Base-by-base conservation (phyloP, 2,797 vertebrate species). In the Vespertilio murinus region DNA sequence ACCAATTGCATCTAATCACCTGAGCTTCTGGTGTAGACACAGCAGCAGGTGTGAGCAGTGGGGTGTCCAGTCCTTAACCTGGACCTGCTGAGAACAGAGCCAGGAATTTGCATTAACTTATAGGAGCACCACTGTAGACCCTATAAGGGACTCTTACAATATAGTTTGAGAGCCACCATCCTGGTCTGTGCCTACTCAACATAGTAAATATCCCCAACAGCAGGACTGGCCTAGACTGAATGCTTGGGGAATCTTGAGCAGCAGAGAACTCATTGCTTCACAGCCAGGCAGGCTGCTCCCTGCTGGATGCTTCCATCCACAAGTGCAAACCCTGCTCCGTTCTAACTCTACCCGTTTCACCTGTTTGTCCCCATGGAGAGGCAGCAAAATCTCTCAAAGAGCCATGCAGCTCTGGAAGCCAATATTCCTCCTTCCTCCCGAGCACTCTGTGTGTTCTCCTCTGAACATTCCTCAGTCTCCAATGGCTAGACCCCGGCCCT, bases 381-480 rank as follows among this genome's bases (percentile, higher is more conserved):
- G 14, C n/a, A 30, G 23, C 35, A 18, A 81, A 23, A 16, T 73
- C 74, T 90, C 79, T 28, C 81, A 30, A 20, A 56, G 35, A 70
- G 56, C 47, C 84, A 25, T 0, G 22, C 17, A 42, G 47, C 56
- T 69, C 45, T 23, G 8, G 65, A 35, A 18, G 33, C 23, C 7
- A 4, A 17, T 35, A 30, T 28, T n/a, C 16, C 33, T 9, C 2
- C 20, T 54, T 49, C 11, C 17, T 47, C 7, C n/a, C 73, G 17
- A 40, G 74, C 0, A 0, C 2, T n/a, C 47, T 8, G 1, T 0
- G 12, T 30, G 6, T 47, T 79, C 71, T 77, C 23, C 10, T 38
- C 80, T 77, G 30, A 79, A 73, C 7, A 3, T 11, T 14, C 40
- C 45, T 84, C 33, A 18, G 23, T n/a, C 47, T 47, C 69, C n/a